Evolutionary conservation across 2,888 invertebrate genomes (phyloP), one percentile per base, ranked within the genome.

Genomic region (Cheilosia vulpina): DNA sequence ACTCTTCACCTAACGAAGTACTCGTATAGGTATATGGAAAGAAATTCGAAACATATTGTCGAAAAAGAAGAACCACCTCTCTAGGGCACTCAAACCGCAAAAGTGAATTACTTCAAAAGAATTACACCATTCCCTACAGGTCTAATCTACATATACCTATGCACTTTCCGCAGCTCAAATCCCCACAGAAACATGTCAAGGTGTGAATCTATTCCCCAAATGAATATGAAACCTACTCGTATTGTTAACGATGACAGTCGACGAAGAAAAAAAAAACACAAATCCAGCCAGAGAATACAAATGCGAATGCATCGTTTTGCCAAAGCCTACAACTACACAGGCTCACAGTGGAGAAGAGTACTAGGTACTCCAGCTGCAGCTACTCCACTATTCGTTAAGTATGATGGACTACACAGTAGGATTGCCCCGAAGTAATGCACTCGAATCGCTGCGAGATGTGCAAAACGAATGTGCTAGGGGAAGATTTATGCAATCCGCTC

Each of bases 101-200:
- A 62, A 60, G 58, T 31, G 62, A 73, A 73, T 65, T 79, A 47
- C 75, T 65, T 75, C 58, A 79, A 75, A 72, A 65, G 38, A 58
- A 52, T 71, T 60, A 71, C 63, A 57, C 43, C 55, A 62, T 31
- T 38, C 53, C 63, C 68, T 63, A 19, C 68, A 68, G 11, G 19
- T 80, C 80, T 71, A 75, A 73, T 83, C 69, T 71, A 71, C 85
- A 85, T 85, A 85, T 85, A 21, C 21, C 21, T 21, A 21, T 21
- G 66, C 0, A 27, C 65, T 81, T 66, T 60, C 71, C 65, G 41
- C 19, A 63, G 75, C 78, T 68, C 4, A 85, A 66, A 81, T 80
- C 85, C 85, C 81, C 41, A 72, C 50, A 75, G 85, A 72, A 81
- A 81, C 76, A 77, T 85, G 81, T 76, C 85, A 85, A 85, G 85